Percentiles rank a stretch among this genome's conserved stretches.
These are phyloP conservation scores for Ophion ventricosus DNA, from an alignment of 2,888 invertebrate genomes.

Conservation along the genomic window DNA sequence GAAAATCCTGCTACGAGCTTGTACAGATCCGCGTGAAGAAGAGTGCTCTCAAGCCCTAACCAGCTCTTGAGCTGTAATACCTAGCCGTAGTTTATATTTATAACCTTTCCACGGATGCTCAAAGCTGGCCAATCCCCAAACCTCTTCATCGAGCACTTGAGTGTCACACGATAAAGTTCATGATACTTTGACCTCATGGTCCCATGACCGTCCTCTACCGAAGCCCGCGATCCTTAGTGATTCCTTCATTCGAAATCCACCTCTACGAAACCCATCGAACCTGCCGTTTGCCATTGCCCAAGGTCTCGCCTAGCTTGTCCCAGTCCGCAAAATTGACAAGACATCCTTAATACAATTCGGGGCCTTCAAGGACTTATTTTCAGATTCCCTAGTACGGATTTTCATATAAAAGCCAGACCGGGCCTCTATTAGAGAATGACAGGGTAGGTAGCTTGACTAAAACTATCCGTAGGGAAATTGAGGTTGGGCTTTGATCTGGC, in stretches of 20 bases:
- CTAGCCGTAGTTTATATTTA: constrained; percentile 18
- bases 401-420: too few relatives aligned
- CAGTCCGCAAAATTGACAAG: too few relatives aligned
- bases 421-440: too few relatives aligned
- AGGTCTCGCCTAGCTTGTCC: background rate
- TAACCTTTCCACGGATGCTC: constrained; percentile 39
- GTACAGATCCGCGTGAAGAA: constrained; percentile 26
- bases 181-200: constrained; percentile 22
- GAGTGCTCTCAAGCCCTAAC: constrained; percentile 31
- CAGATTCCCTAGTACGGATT: too few relatives aligned
- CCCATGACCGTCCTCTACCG: background rate
- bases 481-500: too few relatives aligned
- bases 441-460: too few relatives aligned
- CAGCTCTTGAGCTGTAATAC: constrained; percentile 16
- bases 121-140: constrained; percentile 24
- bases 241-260: constrained; percentile 18
- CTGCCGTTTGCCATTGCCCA: constrained; percentile 4
- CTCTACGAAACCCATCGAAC: constrained; percentile 11
- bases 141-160: constrained; percentile 43
- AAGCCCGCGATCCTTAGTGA: background rate
- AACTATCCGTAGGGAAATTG: too few relatives aligned
- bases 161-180: constrained; percentile 51
- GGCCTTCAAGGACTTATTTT: too few relatives aligned
- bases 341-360: too few relatives aligned
- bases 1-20: constrained; percentile 32